A percentile compares a stretch with the other conserved stretches of the same genome.
phyloP scores from a whole-genome alignment of 2,113 vertebrate genomes.

The Vulpes vulpes region DNA sequence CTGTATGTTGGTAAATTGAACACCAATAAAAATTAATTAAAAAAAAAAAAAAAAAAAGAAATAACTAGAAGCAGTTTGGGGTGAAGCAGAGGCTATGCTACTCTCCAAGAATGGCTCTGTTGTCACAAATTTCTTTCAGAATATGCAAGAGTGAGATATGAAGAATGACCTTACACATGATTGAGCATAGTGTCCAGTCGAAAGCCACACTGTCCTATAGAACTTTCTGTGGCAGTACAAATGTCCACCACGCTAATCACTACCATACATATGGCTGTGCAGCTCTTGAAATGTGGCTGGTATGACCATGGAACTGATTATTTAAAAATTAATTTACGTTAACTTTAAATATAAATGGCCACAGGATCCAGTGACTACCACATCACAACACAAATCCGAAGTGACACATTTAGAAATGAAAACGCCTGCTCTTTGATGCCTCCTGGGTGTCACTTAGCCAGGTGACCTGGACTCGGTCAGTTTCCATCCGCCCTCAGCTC shows the following conservation, averaged over 20 bases:
- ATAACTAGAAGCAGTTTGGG: not conserved
- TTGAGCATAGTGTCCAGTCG: not conserved
- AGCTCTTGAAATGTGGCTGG: not conserved
- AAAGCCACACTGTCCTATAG: not conserved
- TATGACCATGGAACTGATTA: not conserved
- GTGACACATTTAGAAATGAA: not conserved
- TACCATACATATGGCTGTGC: too few species aligned
- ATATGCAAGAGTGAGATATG: not conserved
- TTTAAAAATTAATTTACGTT: not conserved
- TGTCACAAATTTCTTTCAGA: not conserved
- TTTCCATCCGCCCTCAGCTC: not conserved
- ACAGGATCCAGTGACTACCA: not conserved
- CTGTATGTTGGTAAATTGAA: too few species aligned
- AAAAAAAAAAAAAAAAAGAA: too few species aligned
- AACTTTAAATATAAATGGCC: not conserved
- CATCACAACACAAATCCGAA: not conserved
- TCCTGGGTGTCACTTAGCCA: not conserved
- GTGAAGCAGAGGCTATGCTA: not conserved
- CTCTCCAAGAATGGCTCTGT: not conserved
- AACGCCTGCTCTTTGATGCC: not conserved
- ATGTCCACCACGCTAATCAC: not conserved
- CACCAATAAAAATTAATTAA: too few species aligned
- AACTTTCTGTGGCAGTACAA: not conserved
- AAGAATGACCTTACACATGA: not conserved
- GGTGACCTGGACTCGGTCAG: not conserved